phyloP scores from a whole-genome alignment of 2,113 vertebrate genomes.

The Apodemus speciosus region DNA sequence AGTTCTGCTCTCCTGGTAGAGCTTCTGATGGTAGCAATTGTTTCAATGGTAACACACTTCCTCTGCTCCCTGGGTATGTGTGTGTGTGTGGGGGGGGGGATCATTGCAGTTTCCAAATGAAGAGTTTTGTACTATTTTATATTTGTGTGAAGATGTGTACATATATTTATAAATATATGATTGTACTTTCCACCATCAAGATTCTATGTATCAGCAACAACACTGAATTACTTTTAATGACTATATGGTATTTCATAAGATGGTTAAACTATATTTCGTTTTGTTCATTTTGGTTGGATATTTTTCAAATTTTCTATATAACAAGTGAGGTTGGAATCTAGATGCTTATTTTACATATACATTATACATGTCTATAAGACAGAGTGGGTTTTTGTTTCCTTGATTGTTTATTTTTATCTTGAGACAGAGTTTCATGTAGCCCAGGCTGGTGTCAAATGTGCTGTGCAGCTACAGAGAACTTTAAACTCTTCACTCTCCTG shows the following conservation, averaged over 20 bases:
- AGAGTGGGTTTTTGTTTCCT: not conserved
- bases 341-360: not conserved
- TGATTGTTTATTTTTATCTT: not conserved
- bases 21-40: not conserved
- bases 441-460: not conserved
- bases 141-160: not conserved
- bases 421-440: no score
- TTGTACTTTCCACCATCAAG: not conserved
- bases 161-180: not conserved
- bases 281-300: conserved; percentile 1
- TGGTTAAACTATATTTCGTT: not conserved
- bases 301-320: conserved; percentile 38
- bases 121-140: not conserved
- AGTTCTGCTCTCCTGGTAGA: not conserved
- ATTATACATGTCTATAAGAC: not conserved
- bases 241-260: not conserved
- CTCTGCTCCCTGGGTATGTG: not conserved
- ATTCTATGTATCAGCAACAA: not conserved
- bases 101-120: not conserved
- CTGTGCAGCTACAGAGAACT: not conserved
- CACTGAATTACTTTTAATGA: not conserved
- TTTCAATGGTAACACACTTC: not conserved
- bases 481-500: no score
- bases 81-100: not conserved
- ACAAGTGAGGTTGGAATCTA: not conserved